Evolutionary conservation across 2,888 invertebrate genomes (phyloP), one percentile per base, ranked within the genome.

Genomic region (Punctoribates punctum): DNA sequence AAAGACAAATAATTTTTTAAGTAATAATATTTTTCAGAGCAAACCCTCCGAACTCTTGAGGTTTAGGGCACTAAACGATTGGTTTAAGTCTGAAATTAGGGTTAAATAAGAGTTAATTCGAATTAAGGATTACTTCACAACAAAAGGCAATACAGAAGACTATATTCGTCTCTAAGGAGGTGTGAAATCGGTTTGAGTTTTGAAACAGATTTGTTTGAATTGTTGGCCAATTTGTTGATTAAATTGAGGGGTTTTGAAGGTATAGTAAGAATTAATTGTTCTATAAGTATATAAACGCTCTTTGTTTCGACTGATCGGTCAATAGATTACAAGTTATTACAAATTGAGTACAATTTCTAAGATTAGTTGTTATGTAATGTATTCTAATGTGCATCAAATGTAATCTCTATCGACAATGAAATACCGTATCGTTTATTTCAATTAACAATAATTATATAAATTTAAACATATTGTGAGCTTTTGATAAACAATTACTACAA

Each of bases 361-460:
- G 51, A 51, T 51, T 51, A 51, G 51, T 51, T 20, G 51, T 51
- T 51, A 51, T 20, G 51, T 23, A 60, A n/a, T n/a, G n/a, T n/a
- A n/a, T n/a, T 34, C 4, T 34, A 34, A 65, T 65, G 65, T 65
- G 65, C 65, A 65, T 67, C 38, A 38, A 42, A 67, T 67, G 38
- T 42, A 67, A 67, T 60, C 60, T 60, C 57, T 60, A 60, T 20
- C 11, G 38, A 67, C 67, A 67, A 67, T 67, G 17, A 42, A n/a
- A 67, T 60, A 42, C 34, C 0, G 27, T 67, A 29, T 29, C 9
- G 38, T 38, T 67, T 67, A 67, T 67, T 67, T 38, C 15, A 67
- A 34, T 67, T 38, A 48, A 72, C 67, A 42, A 67, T 65, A 65
- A 67, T 67, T 67, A 67, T 67, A 67, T 67, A 38, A 27, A 62